Percentiles rank a stretch among this genome's conserved stretches.
phyloP scores from a whole-genome alignment of 2,113 vertebrate species.

The Nothobranchius kuhntae region DNA sequence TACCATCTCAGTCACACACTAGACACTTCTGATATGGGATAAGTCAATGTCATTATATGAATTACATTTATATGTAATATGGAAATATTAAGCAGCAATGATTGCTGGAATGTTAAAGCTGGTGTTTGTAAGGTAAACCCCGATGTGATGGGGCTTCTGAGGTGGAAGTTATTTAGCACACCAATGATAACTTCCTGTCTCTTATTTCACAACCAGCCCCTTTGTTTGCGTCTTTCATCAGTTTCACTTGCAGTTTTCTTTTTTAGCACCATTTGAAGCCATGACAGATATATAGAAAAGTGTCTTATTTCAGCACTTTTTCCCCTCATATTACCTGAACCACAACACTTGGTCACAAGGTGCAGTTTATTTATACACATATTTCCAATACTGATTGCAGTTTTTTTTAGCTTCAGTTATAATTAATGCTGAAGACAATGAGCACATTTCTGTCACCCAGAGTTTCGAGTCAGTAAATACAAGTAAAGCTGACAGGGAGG shows the following conservation, averaged over 20 bases:
- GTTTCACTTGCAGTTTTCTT: conserved; percentile 7
- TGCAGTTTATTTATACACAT: conserved; percentile 32
- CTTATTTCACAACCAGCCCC: not conserved
- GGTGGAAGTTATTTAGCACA: too few relatives aligned
- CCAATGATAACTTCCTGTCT: not conserved
- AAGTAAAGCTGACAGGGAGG: conserved; percentile 18
- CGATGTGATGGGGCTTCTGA: too few relatives aligned
- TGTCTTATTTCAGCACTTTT: conserved; percentile 41
- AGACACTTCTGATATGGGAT: too few relatives aligned
- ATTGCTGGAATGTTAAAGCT: too few relatives aligned
- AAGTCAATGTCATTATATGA: too few relatives aligned
- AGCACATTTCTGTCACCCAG: not conserved
- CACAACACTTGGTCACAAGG: conserved; percentile 19
- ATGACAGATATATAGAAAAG: conserved; percentile 9
- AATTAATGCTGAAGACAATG: conserved; percentile 35
- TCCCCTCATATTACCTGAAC: conserved; percentile 12
- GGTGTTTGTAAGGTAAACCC: too few relatives aligned
- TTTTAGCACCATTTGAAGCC: conserved; percentile 33
- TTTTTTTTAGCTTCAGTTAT: conserved; percentile 23
- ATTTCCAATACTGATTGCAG: conserved; percentile 10
- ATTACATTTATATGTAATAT: too few relatives aligned
- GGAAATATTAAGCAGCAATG: too few relatives aligned
- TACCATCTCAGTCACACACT: too few relatives aligned
- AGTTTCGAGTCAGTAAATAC: conserved; percentile 11
- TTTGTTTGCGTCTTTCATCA: conserved; percentile 23